Evolutionary conservation across 2,113 vertebrate species (phyloP), one percentile per base, ranked within the genome.

Genomic region (Dasyornis broadbenti): DNA sequence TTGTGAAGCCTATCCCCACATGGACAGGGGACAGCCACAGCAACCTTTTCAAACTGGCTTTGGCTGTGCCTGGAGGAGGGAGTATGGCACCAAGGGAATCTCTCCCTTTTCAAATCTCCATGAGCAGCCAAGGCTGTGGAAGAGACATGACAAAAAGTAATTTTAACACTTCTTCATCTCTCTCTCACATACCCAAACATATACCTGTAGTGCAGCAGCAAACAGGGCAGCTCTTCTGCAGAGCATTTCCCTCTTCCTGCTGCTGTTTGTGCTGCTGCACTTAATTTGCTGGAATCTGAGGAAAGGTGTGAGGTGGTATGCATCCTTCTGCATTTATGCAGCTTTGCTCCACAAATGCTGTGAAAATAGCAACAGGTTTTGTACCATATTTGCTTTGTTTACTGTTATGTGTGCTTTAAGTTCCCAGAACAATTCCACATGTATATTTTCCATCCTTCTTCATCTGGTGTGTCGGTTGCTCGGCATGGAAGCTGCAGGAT

Each of bases 361-460:
- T 95, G 95, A 95, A 95, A 95, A 87, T 95, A 97, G 96, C 91
- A 97, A 94, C 96, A 97, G 94, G 96, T 96, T 96, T 97, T 95
- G 49, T 77, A 89, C 94, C 96, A 97, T 96, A 97, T 97, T 97
- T 96, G 77, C 92, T 97, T 97, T 96, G 95, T 97, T 97, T 96
- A 95, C 96, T 94, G 95, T 96, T 97, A 94, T 96, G 89, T 71
- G 84, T 91, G 95, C 89, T 97, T 95, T 87, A 97, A 95, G 91
- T 92, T 97, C 86, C 92, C 95, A 79, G 93, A 97, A 97, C 95
- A 96, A 97, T 97, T 97, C 95, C 96, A 95, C 95, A 96, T 95
- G 93, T 96, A 97, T 95, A 95, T 97, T 97, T 97, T 97, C 94
- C 65, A 96, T 94, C 93, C 61, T 78, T 90, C 95, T 97, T 97